Evolutionary conservation across 2,113 vertebrate species (phyloP).

Genomic region (Poeciliopsis retropinna): DNA sequence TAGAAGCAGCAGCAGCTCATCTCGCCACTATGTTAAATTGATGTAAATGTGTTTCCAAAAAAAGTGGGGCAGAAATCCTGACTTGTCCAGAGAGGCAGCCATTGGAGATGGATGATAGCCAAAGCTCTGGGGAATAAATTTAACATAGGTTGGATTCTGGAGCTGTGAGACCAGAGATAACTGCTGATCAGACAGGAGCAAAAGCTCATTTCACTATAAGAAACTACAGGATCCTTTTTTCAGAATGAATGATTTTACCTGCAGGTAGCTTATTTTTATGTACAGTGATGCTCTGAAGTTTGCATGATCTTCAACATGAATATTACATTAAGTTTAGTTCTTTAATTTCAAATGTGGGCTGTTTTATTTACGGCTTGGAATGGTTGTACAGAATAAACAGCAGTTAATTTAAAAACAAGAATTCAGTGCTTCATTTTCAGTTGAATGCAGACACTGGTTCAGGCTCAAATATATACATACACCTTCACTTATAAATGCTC

Average conservation of each 20-base stretch:
- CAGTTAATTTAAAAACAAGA: background rate
- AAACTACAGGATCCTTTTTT: conserved; percentile 29
- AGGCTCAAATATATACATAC: background rate
- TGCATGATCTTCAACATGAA: background rate
- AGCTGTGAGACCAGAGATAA: conserved; percentile 47
- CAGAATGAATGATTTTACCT: conserved; percentile 8
- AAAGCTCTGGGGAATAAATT: conserved; percentile 47
- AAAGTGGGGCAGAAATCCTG: conserved; percentile 49
- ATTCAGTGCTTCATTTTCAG: background rate
- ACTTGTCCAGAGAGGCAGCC: conserved; percentile 26
- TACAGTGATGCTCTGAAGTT: background rate
- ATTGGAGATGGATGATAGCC: conserved; percentile 54
- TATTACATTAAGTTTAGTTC: background rate
- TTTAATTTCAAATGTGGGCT: background rate
- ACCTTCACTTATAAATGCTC: background rate
- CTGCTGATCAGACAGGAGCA: conserved; percentile 36
- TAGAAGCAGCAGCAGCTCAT: conserved; percentile 30
- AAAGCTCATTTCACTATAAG: conserved; percentile 56
- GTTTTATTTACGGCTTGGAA: background rate
- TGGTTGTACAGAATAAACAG: background rate
- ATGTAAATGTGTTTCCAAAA: conserved; percentile 38
- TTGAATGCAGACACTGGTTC: background rate
- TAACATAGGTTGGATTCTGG: conserved; percentile 36
- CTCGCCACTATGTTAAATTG: conserved; percentile 10
- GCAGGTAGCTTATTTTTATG: conserved; percentile 10